Base-by-base conservation (phyloP, 2,113 vertebrate species). In the Dicaeum eximium region DNA sequence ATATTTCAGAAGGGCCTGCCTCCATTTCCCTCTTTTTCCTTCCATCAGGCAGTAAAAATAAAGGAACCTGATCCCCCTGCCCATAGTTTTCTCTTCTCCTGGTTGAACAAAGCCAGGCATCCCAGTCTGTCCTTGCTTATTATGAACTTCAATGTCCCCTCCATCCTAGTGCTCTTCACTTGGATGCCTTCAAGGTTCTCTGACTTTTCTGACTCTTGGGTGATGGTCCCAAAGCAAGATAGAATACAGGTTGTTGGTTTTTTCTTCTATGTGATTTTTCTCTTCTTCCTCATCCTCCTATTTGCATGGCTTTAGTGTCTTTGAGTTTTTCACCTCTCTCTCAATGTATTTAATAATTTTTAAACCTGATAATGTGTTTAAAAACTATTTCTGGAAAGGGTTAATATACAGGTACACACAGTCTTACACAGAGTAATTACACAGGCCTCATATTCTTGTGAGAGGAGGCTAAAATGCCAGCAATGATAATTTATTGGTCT, bases 241-340 rank as follows among this genome's bases (percentile, higher is more conserved):
- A 51, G 9, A 50, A 30, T 56, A 38, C 17, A 56, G 8, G 27
- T 22, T 12, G 38, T 38, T 38, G n/a, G 1, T 0, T 6, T 53
- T 60, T 89, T 42, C 23, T 30, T 33, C 58, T 48, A 3, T 81
- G 35, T 61, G 56, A 50, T 57, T 66, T 70, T 58, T 20, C 37
- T 66, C 6, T 75, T 80, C 15, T 54, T 93, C 37, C 12, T 75
- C 7, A 44, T 65, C 18, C 3, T 80, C 13, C 19, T 73, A 9
- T 75, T 53, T 80, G 17, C 25, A 42, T 47, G 25, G 19, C 13
- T 87, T 74, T 24, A 27, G 5, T 37, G 19, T 62, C 47, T 81
- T 44, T 58, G 31, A 61, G 31, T 30, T 31, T 66, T 78, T 45
- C 42, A 66, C 22, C 28, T 88, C 37, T 57, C 15, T 53, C 30